Conservation (phyloP, 2,888 invertebrate species). For the Phyllotreta cruciferae region DNA sequence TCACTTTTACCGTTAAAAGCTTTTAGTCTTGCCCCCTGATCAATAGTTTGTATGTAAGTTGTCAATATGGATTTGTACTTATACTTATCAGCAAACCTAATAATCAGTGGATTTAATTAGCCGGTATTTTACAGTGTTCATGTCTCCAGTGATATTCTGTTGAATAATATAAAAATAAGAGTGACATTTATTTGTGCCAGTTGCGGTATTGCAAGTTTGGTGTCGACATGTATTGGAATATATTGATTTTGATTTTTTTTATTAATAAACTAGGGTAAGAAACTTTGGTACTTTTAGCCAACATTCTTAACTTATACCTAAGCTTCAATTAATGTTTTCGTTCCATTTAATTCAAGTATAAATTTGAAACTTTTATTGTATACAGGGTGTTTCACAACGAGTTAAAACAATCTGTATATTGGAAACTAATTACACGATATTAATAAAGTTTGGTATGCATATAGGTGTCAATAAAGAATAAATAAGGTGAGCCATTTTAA, state of each 20-base stretch:
- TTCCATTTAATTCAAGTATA: too few species aligned
- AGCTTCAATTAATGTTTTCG: too few species aligned
- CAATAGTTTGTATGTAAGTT: not conserved
- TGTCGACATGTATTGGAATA: slow-evolving; percentile 11
- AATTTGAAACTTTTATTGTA: too few species aligned
- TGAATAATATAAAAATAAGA: slow-evolving; percentile 26
- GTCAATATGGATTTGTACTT: slow-evolving; percentile 9
- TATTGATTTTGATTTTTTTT: slow-evolving; percentile 13
- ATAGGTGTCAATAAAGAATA: too few species aligned
- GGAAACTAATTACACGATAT: too few species aligned
- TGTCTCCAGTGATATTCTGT: slow-evolving; percentile 12
- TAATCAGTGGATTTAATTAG: slow-evolving; percentile 23
- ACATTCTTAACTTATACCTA: too few species aligned
- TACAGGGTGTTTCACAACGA: too few species aligned
- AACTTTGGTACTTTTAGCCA: too few species aligned
- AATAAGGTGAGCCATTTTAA: too few species aligned
- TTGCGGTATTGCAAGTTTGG: slow-evolving; percentile 17
- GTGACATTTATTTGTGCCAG: slow-evolving; percentile 17
- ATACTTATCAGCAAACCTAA: not conserved
- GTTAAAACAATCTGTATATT: too few species aligned
- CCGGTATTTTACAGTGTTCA: slow-evolving; percentile 12
- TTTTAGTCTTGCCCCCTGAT: not conserved
- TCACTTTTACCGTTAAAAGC: not conserved
- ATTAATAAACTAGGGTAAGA: slow-evolving; percentile 15
- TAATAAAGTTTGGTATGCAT: too few species aligned